phyloP scores from a whole-genome alignment of 2,888 invertebrate species.

The Pharmacophagus antenor region DNA sequence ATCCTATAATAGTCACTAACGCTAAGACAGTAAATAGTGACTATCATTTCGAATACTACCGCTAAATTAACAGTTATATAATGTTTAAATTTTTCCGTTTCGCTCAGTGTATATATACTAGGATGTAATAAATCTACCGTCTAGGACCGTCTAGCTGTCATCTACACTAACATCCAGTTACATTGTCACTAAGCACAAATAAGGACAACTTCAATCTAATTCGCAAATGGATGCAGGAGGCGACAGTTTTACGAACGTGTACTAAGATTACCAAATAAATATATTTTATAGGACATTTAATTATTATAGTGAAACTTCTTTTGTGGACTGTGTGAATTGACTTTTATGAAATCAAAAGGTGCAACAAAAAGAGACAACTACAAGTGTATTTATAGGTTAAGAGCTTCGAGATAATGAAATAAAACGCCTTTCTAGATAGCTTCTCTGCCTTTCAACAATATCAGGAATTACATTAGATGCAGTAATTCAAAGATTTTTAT shows the following conservation, averaged over 20 bases:
- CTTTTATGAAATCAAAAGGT: too few relatives aligned
- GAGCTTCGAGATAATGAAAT: too few relatives aligned
- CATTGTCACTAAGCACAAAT: slow-evolving; percentile 27
- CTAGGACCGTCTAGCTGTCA: slow-evolving; percentile 13
- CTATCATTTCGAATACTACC: not conserved
- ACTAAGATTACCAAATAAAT: not conserved
- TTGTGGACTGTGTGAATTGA: too few relatives aligned
- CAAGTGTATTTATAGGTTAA: too few relatives aligned
- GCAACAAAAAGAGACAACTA: too few relatives aligned
- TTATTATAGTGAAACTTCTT: too few relatives aligned
- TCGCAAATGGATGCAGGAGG: slow-evolving; percentile 26
- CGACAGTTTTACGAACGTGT: slow-evolving; percentile 4
- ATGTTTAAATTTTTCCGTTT: not conserved
- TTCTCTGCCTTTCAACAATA: too few relatives aligned
- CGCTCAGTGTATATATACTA: not conserved
- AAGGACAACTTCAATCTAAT: slow-evolving; percentile 29
- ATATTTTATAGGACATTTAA: slow-evolving; percentile 8
- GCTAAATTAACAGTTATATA: not conserved
- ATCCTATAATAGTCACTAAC: too few relatives aligned
- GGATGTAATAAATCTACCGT: slow-evolving; percentile 3
- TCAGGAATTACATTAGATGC: too few relatives aligned
- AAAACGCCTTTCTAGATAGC: too few relatives aligned
- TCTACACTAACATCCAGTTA: slow-evolving; percentile 20
- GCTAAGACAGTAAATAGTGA: not conserved
- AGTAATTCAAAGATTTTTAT: too few relatives aligned